phyloP scores from a whole-genome alignment of 2,888 invertebrate species.

The Glomeris marginata region DNA sequence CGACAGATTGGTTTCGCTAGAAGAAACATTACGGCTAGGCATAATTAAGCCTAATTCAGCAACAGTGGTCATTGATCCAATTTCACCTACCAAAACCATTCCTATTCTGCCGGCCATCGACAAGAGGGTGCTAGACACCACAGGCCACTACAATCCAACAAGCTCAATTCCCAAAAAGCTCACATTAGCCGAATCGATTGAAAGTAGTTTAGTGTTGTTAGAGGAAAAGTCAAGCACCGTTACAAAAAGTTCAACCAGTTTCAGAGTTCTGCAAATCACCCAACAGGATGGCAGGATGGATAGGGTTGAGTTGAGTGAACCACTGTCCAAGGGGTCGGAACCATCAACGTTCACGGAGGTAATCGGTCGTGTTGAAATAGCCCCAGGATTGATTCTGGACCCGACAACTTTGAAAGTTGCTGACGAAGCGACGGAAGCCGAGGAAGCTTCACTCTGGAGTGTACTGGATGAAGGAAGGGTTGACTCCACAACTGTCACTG shows the following conservation, averaged over 20 bases:
- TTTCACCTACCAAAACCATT: conserved; percentile 45
- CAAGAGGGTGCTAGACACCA: conserved; percentile 57
- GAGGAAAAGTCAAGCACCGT: conserved; percentile 28
- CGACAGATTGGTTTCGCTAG: conserved; percentile 64
- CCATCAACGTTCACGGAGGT: not conserved
- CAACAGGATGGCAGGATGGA: conserved; percentile 54
- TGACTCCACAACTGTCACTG: conserved; percentile 57
- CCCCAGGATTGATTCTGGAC: too few species aligned
- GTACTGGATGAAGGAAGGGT: conserved; percentile 36
- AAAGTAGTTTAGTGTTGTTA: conserved; percentile 45
- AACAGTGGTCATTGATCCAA: conserved; percentile 58
- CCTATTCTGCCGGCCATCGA: conserved; percentile 57
- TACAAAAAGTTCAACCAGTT: not conserved
- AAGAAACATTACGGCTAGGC: conserved; percentile 70
- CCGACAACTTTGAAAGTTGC: too few species aligned
- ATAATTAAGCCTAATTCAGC: conserved; percentile 74
- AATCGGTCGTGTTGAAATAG: too few species aligned
- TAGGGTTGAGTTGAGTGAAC: conserved; percentile 50
- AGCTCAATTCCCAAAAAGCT: conserved; percentile 40
- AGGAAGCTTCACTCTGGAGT: too few species aligned
- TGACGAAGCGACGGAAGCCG: too few species aligned
- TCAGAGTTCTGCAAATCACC: conserved; percentile 49
- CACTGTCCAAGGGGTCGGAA: not conserved
- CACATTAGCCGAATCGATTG: conserved; percentile 59
- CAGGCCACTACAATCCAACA: conserved; percentile 49